These are phyloP conservation scores for Homalodisca vitripennis DNA, from an alignment of 1,140 invertebrate genomes.

Conservation along the genomic window DNA sequence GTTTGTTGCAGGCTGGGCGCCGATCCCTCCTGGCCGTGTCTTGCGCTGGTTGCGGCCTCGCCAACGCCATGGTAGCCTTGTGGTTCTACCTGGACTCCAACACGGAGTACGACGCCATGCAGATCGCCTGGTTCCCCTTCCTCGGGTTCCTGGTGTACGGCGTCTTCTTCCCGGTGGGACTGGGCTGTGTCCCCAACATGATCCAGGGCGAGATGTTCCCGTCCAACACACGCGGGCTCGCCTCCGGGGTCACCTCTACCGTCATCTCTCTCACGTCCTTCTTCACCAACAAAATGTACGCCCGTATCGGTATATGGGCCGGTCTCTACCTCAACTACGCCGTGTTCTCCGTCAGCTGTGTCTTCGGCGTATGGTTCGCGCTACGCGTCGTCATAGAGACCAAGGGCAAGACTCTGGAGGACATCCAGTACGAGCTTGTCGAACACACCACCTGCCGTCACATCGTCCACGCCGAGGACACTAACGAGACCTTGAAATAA, in stretches of 20 bases:
- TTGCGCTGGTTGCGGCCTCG: slow-evolving; percentile 40
- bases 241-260: slow-evolving; percentile 66
- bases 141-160: slow-evolving; percentile 67
- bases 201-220: slow-evolving; percentile 74
- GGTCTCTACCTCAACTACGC: slow-evolving; percentile 63
- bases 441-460: slow-evolving; percentile 15
- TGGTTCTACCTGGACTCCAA: slow-evolving; percentile 61
- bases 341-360: slow-evolving; percentile 66
- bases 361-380: slow-evolving; percentile 62
- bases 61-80: slow-evolving; percentile 49
- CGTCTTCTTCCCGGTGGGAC: slow-evolving; percentile 65
- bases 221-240: slow-evolving; percentile 64
- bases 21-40: slow-evolving; percentile 57
- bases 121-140: slow-evolving; percentile 60
- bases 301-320: slow-evolving; percentile 51
- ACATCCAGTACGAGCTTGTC: slow-evolving; percentile 51
- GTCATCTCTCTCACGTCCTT: slow-evolving; percentile 72
- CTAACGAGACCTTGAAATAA: too few species aligned
- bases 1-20: slow-evolving; percentile 56
- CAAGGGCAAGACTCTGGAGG: slow-evolving; percentile 73
- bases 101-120: slow-evolving; percentile 49
- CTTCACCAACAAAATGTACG: slow-evolving; percentile 70
- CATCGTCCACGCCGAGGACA: too few species aligned
- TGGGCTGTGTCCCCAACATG: slow-evolving; percentile 62
- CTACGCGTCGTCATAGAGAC: slow-evolving; percentile 72